Evolutionary conservation across 2,113 vertebrate genomes (phyloP), one percentile per base, ranked within the genome.

Genomic region (Rhineura floridana): DNA sequence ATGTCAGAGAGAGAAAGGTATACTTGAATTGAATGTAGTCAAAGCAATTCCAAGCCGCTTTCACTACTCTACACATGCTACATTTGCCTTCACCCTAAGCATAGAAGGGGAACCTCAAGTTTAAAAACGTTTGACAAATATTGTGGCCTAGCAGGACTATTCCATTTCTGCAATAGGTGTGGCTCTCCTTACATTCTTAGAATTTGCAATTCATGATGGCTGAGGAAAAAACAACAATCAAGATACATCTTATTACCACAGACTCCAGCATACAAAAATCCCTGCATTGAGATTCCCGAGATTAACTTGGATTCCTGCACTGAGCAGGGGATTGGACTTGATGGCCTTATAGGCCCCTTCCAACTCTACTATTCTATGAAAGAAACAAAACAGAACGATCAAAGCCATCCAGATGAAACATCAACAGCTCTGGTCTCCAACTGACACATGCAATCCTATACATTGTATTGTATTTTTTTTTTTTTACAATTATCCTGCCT

Each of bases 221-320:
- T 36, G 4, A 13, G 10, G 19, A 75, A 39, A 12, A 79, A 78
- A 84, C 73, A 83, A 11, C 6, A 78, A 21, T 52, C 81, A 23
- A 91, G 91, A 87, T 84, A 52, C 3, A 88, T 73, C 21, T 50
- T 80, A 82, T 89, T 87, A 79, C 76, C 65, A 67, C 15, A 85
- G 42, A 85, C 90, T 50, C 86, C 75, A 72, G 7, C 59, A 70
- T 28, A 15, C 88, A 5, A 90, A 91, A 79, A 78, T n/a, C n/a
- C n/a, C n/a, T n/a, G n/a, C n/a, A n/a, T n/a, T n/a, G n/a, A n/a
- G n/a, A n/a, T n/a, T n/a, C n/a, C n/a, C n/a, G n/a, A 1, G 0
- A 0, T 23, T n/a, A n/a, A n/a, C n/a, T n/a, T n/a, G n/a, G n/a
- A n/a, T n/a, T n/a, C n/a, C n/a, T n/a, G n/a, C n/a, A n/a, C n/a